Evolutionary conservation across 2,113 vertebrate species (phyloP), one percentile per base, ranked within the genome.

Genomic region (Neogobius melanostomus): DNA sequence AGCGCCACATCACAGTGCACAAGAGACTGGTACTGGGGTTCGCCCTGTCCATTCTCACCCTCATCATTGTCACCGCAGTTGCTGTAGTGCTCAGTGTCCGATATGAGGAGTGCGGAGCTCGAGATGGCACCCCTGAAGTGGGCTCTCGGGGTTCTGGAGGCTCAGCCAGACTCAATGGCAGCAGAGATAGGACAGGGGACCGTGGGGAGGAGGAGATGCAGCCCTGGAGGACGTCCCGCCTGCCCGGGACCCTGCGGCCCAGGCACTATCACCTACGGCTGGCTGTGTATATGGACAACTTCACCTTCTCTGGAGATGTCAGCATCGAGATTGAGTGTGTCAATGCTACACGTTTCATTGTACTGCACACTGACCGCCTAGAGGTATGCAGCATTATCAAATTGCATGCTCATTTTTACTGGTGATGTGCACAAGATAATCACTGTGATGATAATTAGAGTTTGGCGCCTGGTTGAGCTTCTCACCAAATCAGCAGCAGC

Each of bases 231-330:
- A 94, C 88, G 66, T 84, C 92, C 16, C 90, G 97, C 72, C 86
- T 98, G 44, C 93, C 96, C 0, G 91, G 91, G 8, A 85, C 94
- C 7, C 71, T 97, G 74, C 91, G 94, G 68, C 97, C 97, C 0
- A 90, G 95, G 3, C 97, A 99, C 90, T 99, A 99, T 75, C 96
- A 98, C 86, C 91, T 98, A 77, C 90, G 91, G 90, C 91, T 98
- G 69, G 91, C 88, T 45, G 94, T 92, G 75, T 91, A 93, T 92
- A 96, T 99, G 96, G 96, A 98, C 86, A 98, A 98, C 94, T 98
- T 99, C 91, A 98, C 96, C 88, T 98, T 98, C 90, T 93, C 94
- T 1, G 97, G 97, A 6, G 95, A 96, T 81, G 92, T 97, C 82
- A 96, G 95, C 92, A 93, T 99, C 59, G 95, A 97, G 90, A 87